A percentile compares a stretch with the other conserved stretches of the same genome.
These are phyloP conservation scores for Adoxophyes honmai DNA, from an alignment of 1,140 invertebrate species.

Conservation along the genomic window DNA sequence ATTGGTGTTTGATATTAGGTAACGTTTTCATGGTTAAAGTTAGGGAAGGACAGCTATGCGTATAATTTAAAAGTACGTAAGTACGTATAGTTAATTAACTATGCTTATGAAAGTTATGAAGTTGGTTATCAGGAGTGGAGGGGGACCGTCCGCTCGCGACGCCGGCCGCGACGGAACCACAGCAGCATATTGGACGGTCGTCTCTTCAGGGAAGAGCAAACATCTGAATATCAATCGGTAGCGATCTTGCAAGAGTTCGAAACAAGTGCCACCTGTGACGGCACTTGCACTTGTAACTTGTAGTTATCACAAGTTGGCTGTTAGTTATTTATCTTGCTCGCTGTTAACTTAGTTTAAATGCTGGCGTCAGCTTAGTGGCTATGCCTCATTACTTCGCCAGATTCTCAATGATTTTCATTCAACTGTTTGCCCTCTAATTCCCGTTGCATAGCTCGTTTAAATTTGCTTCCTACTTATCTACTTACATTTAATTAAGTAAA, in stretches of 20 bases:
- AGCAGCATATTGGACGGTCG: not conserved
- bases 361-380: not conserved
- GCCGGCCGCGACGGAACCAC: not conserved
- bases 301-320: too few species aligned
- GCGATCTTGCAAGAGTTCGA: too few species aligned
- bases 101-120: not conserved
- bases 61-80: not conserved
- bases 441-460: conserved; percentile 6
- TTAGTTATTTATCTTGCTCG: too few species aligned
- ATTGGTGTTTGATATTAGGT: conserved; percentile 60
- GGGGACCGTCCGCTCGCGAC: not conserved
- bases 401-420: not conserved
- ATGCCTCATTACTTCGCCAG: not conserved
- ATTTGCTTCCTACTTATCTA: not conserved
- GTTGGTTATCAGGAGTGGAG: too few species aligned
- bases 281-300: too few species aligned
- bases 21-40: conserved; percentile 37
- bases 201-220: conserved; percentile 11
- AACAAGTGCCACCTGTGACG: too few species aligned
- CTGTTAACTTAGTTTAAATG: too few species aligned
- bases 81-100: not conserved
- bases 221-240: not conserved
- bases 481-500: not conserved
- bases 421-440: not conserved
- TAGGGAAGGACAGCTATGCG: conserved; percentile 28